These are phyloP conservation scores for Mayetiola destructor DNA, from an alignment of 2,888 invertebrate genomes.

Conservation along the genomic window DNA sequence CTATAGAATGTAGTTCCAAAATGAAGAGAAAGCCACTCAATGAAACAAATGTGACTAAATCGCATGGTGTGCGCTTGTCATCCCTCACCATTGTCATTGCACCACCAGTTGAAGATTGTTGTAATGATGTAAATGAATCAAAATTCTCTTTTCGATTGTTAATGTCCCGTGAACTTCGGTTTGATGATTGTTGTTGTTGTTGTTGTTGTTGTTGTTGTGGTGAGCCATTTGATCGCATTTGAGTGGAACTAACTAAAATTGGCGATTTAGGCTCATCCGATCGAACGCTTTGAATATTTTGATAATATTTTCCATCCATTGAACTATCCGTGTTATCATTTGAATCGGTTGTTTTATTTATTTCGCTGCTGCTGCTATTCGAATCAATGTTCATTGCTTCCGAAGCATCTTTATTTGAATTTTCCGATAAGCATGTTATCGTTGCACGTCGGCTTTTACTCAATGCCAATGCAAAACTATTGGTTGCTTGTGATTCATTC, in stretches of 20 bases:
- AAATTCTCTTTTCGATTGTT: no score
- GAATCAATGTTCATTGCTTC: not conserved
- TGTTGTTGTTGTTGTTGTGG: not conserved
- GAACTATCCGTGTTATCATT: no score
- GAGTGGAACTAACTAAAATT: slow-evolving; percentile 2
- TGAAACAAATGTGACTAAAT: no score
- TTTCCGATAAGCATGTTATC: not conserved
- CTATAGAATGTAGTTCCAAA: no score
- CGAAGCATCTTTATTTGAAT: not conserved
- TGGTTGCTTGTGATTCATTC: not conserved
- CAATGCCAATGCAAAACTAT: not conserved
- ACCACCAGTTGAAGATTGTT: slow-evolving; percentile 13
- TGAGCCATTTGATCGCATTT: not conserved
- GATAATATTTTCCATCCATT: no score
- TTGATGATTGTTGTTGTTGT: no score
- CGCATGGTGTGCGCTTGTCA: slow-evolving; percentile 15
- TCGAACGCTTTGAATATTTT: slow-evolving; percentile 1
- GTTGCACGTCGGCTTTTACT: not conserved
- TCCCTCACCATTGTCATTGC: slow-evolving; percentile 18
- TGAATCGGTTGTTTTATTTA: not conserved
- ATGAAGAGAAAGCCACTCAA: no score
- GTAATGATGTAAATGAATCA: not conserved
- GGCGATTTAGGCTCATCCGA: not conserved
- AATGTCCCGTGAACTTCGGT: no score
- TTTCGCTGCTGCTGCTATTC: not conserved